Evolutionary conservation across 2,113 vertebrate genomes (phyloP).

Genomic region (Lepidiolamprologus cunningtoni): DNA sequence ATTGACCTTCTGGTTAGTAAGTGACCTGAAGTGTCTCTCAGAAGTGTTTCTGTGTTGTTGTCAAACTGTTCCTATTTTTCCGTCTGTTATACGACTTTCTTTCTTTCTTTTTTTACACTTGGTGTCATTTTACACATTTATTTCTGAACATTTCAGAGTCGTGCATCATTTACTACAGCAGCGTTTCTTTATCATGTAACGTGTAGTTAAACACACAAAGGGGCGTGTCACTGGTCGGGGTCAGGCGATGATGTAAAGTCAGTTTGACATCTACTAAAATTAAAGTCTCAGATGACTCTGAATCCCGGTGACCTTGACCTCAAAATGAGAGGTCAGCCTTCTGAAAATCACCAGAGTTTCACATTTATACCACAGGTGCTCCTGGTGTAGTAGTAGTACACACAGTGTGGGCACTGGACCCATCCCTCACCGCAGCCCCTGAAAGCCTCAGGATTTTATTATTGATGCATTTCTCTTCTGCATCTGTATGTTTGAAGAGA

Average conservation of each 20-base stretch:
- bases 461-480: background rate
- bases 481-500: background rate
- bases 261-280: background rate
- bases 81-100: background rate
- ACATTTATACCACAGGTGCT: background rate
- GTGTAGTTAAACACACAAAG: background rate
- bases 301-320: background rate
- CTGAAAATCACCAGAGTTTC: background rate
- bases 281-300: background rate
- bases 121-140: background rate
- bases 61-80: background rate
- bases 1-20: background rate
- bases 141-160: background rate
- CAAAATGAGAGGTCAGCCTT: background rate
- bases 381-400: background rate
- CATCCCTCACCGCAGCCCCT: background rate
- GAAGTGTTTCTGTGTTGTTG: background rate
- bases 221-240: background rate
- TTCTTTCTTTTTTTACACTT: background rate
- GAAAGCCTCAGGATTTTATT: background rate
- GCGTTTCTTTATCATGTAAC: background rate
- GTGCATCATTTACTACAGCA: background rate
- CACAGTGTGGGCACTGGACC: background rate
- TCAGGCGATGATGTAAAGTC: background rate
- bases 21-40: background rate